These are phyloP conservation scores for Gallinago media DNA, from an alignment of 2,113 vertebrate species.

Conservation along the genomic window DNA sequence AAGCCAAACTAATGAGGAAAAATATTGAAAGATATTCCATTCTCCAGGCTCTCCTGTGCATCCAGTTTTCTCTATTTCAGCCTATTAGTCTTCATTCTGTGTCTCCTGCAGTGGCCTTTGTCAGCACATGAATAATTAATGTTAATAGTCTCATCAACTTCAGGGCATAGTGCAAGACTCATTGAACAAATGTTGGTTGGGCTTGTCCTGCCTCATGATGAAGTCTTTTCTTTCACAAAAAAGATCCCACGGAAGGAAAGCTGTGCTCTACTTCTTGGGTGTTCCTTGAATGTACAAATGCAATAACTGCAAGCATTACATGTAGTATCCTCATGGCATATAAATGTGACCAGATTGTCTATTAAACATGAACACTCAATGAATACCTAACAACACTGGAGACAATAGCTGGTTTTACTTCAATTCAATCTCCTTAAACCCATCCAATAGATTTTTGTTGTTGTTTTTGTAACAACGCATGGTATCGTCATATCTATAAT, in stretches of 20 bases:
- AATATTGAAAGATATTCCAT: slow-evolving; percentile 34
- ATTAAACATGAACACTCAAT: not conserved
- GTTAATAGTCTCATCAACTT: slow-evolving; percentile 46
- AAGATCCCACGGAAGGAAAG: not conserved
- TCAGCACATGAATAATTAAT: slow-evolving; percentile 60
- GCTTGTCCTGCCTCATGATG: not conserved
- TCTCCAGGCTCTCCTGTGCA: not conserved
- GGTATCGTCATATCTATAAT: not conserved
- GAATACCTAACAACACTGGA: not conserved
- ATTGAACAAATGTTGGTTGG: slow-evolving; percentile 26
- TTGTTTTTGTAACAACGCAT: not conserved
- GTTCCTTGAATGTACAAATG: not conserved
- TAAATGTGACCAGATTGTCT: not conserved
- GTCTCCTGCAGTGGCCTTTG: slow-evolving; percentile 21
- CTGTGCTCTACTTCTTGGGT: not conserved
- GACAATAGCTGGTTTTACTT: not conserved
- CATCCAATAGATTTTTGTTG: not conserved
- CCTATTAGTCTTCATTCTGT: slow-evolving; percentile 54
- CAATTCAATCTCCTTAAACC: not conserved
- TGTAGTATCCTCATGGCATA: not conserved
- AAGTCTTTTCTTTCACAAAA: not conserved
- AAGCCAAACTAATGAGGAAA: slow-evolving; percentile 44
- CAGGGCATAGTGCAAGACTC: slow-evolving; percentile 37
- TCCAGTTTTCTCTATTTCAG: slow-evolving; percentile 23
- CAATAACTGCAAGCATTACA: not conserved